phyloP scores from a whole-genome alignment of 2,797 vertebrate species.

The Semotilus atromaculatus region DNA sequence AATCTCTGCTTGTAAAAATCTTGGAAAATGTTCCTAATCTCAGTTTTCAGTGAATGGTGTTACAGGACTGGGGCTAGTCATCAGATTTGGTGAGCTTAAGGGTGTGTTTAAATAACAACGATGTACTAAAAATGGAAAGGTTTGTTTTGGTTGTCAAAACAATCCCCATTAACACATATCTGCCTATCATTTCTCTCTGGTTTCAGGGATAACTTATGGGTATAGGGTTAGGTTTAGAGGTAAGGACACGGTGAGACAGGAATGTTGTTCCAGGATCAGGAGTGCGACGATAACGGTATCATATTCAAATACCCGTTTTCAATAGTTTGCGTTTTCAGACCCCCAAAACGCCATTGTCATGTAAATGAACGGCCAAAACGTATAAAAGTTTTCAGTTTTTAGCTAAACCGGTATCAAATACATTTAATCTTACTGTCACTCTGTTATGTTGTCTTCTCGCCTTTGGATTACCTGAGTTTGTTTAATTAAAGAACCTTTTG shows the following conservation, averaged over 20 bases:
- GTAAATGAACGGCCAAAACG: not conserved
- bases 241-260: too few species aligned
- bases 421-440: too few species aligned
- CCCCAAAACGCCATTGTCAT: not conserved
- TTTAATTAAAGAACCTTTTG: too few species aligned
- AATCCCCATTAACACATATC: not conserved
- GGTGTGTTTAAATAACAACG: not conserved
- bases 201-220: too few species aligned
- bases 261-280: too few species aligned
- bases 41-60: not conserved
- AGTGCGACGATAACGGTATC: not conserved
- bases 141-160: not conserved
- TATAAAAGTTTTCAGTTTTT: not conserved
- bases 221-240: too few species aligned
- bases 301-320: not conserved
- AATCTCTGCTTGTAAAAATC: not conserved
- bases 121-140: not conserved
- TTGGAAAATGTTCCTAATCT: not conserved
- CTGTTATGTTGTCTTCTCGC: too few species aligned
- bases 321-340: too few species aligned
- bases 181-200: too few species aligned
- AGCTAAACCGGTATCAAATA: not conserved
- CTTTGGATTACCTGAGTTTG: too few species aligned
- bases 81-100: not conserved
- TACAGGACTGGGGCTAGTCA: not conserved